These are phyloP conservation scores for Enteromius treurensis DNA, from an alignment of 2,797 vertebrate species.

Conservation along the genomic window DNA sequence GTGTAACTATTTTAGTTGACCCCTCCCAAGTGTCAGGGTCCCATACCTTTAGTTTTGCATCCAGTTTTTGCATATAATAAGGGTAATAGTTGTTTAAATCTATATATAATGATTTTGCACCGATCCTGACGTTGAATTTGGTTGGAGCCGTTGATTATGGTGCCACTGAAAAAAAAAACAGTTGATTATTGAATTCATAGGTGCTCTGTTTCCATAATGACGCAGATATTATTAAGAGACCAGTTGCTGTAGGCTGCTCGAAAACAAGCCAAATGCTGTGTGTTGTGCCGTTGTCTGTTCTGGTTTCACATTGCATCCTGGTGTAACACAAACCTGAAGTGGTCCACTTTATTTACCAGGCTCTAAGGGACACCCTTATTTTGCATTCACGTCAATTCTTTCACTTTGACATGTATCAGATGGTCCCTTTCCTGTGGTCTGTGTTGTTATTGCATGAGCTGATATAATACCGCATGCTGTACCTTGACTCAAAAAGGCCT, in stretches of 20 bases:
- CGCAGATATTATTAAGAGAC: background rate
- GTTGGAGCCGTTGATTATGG: background rate
- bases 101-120: background rate
- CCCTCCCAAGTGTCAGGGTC: background rate
- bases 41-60: background rate
- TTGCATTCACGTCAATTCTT: background rate
- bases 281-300: conserved; percentile 4
- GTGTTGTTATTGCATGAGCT: conserved; percentile 2
- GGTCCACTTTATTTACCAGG: background rate
- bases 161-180: background rate
- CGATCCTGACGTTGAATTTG: background rate
- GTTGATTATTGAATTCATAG: background rate
- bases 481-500: background rate
- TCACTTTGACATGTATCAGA: background rate
- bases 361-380: conserved; percentile 3
- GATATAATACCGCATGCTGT: background rate
- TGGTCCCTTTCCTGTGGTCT: background rate
- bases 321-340: conserved; percentile 45
- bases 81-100: background rate
- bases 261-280: background rate
- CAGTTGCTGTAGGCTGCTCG: background rate
- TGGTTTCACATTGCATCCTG: conserved; percentile 31
- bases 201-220: background rate
- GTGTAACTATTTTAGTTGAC: conserved; percentile 33
- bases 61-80: background rate